Evolutionary conservation across 2,113 vertebrate species (phyloP).

Genomic region (Amia ocellicauda): DNA sequence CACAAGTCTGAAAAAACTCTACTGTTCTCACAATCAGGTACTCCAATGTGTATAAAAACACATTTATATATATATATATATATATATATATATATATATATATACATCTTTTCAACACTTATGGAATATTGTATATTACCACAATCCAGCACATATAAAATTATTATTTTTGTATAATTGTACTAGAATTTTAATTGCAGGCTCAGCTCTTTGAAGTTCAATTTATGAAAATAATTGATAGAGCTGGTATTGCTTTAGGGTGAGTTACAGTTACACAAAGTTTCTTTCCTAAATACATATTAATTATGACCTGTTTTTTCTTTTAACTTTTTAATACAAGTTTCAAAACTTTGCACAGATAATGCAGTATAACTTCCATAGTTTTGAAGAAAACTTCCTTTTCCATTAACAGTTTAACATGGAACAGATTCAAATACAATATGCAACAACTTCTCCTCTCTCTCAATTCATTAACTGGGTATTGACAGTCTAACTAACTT

Average conservation of each 20-base stretch:
- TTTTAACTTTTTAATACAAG: conserved; percentile 24
- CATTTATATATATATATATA: too few relatives aligned
- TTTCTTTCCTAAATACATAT: conserved; percentile 38
- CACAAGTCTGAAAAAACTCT: too few relatives aligned
- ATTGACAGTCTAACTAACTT: too few relatives aligned
- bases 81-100: too few relatives aligned
- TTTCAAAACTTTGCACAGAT: too few relatives aligned
- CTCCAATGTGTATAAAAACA: too few relatives aligned
- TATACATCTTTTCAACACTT: background rate
- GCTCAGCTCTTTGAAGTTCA: conserved; percentile 34
- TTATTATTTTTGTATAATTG: conserved; percentile 26
- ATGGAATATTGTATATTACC: conserved; percentile 29
- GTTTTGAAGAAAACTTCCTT: background rate
- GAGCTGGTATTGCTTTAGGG: conserved; percentile 31
- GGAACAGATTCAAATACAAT: background rate
- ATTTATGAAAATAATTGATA: conserved; percentile 39
- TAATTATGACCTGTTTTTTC: conserved; percentile 35
- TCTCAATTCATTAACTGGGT: too few relatives aligned
- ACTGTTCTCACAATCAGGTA: too few relatives aligned
- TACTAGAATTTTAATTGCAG: conserved; percentile 28
- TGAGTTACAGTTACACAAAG: conserved; percentile 37
- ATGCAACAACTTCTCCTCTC: background rate
- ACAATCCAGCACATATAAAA: conserved; percentile 29
- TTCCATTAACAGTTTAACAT: background rate
- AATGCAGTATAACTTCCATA: background rate